Base-by-base conservation (phyloP, 2,888 invertebrate species). In the Stenolophus ochropezus region DNA sequence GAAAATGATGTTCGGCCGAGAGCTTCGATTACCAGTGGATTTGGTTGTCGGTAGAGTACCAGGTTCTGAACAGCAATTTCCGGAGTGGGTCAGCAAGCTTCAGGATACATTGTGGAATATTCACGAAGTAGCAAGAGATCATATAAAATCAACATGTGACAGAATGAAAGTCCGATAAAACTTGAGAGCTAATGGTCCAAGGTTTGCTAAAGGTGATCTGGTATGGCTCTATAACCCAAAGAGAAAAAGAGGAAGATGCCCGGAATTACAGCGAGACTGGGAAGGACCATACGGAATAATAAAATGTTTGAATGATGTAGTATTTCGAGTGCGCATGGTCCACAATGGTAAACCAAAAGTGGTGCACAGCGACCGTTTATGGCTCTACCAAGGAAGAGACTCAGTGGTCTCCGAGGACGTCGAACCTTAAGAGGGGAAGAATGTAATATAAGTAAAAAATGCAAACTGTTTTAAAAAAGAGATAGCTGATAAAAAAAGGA, bases 101-200 rank as follows among this genome's bases (percentile, higher is more conserved):
- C 33, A 33, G 8, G 33, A 33, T 8, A 33, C 33, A 8, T 33
- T 33, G 8, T 33, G 33, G 33, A 33, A 8, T 33, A 33, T 33
- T 27, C 27, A 27, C 5, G 27, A 5, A 27, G 5, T 3, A 27
- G 5, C 27, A 27, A 27, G 27, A 27, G 5, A 27, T 27, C 27
- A 27, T 5, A 27, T 56, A 0, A 8, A 56, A 56, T 8, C 6
- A 1, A 1, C 18, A 4, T n/a, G 56, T 58, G 4, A 58, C 20
- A 25, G 42, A 6, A 71, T 20, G 27, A n/a, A 71, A 71, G 33
- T 33, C 11, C 47, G 42, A 73, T 42, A 73, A 33, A 42, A 73
- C 42, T 73, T 73, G 33, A 73, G 16, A 42, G 69, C 25, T 16
- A 8, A 14, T 33, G 33, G 33, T 3, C 33, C 33, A 33, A 33